phyloP scores from a whole-genome alignment of 2,797 vertebrate species.

The Pteronotus mesoamericanus region DNA sequence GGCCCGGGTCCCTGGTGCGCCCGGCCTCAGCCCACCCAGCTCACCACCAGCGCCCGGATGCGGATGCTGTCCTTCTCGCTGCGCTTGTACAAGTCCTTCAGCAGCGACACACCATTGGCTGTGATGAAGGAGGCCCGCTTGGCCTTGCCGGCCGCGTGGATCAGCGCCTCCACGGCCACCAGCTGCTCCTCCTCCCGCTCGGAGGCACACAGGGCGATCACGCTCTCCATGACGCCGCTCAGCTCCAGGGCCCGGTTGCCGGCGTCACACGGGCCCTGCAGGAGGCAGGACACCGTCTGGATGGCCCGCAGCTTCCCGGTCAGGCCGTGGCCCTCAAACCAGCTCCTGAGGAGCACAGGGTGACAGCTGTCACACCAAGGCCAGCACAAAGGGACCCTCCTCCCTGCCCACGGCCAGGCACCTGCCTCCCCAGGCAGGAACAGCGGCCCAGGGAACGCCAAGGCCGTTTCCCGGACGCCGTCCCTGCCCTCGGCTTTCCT shows the following conservation, averaged over 20 bases:
- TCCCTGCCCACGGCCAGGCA: neutral
- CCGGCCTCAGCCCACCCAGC: neutral
- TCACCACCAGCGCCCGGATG: constrained; percentile 96
- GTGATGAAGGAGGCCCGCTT: constrained; percentile 98
- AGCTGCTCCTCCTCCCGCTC: constrained; percentile 91
- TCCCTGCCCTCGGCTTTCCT: neutral
- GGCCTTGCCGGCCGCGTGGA: constrained; percentile 95
- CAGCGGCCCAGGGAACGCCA: neutral
- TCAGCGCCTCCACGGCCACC: constrained; percentile 95
- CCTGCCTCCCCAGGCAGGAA: neutral
- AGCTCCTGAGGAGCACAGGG: constrained; percentile 83
- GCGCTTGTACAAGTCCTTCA: constrained; percentile 98
- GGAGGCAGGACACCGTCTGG: constrained; percentile 93
- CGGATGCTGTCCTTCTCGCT: constrained; percentile 95
- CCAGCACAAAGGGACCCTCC: neutral
- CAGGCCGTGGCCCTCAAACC: constrained; percentile 86
- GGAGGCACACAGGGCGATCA: constrained; percentile 93
- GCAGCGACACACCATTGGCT: constrained; percentile 92
- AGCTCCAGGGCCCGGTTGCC: constrained; percentile 94
- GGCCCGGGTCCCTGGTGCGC: accelerated
- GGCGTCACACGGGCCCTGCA: constrained; percentile 94
- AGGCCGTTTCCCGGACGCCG: accelerated
- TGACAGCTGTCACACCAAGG: neutral
- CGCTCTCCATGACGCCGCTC: constrained; percentile 93
- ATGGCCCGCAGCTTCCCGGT: constrained; percentile 91